Evolutionary conservation across 35 echinoderm and acorn worm genomes (phyloP).

Genomic region (Holothuria glaberrima): DNA sequence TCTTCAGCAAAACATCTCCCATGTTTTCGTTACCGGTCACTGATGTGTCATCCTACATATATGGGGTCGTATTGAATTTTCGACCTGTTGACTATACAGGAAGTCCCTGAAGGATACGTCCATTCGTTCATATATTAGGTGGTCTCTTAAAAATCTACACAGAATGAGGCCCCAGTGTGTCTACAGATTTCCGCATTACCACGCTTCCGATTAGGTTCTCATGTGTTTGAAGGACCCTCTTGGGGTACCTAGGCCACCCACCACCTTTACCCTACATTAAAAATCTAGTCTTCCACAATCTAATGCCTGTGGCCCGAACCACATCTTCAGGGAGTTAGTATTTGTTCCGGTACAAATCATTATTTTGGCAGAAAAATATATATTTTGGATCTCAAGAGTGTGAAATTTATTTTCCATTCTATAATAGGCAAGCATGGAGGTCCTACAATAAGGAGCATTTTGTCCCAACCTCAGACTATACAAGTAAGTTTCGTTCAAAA

Average conservation of each 20-base stretch:
- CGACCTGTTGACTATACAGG: no score
- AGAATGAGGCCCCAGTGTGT: background rate
- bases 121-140: no score
- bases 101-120: no score
- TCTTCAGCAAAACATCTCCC: no score
- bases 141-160: no score
- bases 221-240: constrained; percentile 5
- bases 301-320: background rate
- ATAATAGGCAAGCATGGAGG: constrained; percentile 24
- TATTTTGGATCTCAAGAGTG: constrained; percentile 31
- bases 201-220: constrained; percentile 33
- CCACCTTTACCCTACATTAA: no score
- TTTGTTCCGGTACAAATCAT: constrained; percentile 53
- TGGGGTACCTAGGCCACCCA: constrained; percentile 39
- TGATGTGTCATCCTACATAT: no score
- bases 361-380: background rate
- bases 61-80: no score
- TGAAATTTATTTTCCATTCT: constrained; percentile 39
- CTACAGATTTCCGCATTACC: constrained; percentile 26
- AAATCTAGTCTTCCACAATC: no score
- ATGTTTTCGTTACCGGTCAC: no score
- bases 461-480: no score
- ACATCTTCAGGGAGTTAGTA: constrained; percentile 10
- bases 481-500: no score
- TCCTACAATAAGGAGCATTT: background rate